phyloP scores from a whole-genome alignment of 1,140 invertebrate species.

The Drosophila equinoxialis region DNA sequence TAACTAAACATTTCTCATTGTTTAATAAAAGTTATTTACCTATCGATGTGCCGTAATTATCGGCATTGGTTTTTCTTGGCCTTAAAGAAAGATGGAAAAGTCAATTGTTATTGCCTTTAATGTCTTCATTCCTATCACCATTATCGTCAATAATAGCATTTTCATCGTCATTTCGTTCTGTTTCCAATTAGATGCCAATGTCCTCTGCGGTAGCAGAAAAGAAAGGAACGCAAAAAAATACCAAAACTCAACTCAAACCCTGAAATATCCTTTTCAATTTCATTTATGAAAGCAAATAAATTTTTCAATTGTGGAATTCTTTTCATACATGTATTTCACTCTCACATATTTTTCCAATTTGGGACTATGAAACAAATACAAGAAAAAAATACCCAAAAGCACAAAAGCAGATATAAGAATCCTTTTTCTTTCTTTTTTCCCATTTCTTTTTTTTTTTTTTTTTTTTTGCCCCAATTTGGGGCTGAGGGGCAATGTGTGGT shows the following conservation, averaged over 20 bases:
- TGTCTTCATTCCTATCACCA: not conserved
- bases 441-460: too few relatives aligned
- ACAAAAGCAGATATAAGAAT: slow-evolving; percentile 49
- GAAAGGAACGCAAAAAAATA: not conserved
- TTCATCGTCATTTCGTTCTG: not conserved
- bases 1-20: too few relatives aligned
- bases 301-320: slow-evolving; percentile 66
- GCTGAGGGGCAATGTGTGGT: not conserved
- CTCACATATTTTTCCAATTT: slow-evolving; percentile 25
- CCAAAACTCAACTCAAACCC: slow-evolving; percentile 30
- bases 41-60: too few relatives aligned
- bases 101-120: slow-evolving; percentile 1
- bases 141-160: not conserved
- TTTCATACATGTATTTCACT: slow-evolving; percentile 11
- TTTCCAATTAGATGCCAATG: slow-evolving; percentile 8
- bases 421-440: slow-evolving; percentile 29
- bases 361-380: slow-evolving; percentile 43
- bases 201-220: not conserved
- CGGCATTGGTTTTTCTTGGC: too few relatives aligned
- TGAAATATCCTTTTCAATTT: slow-evolving; percentile 66
- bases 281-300: slow-evolving; percentile 71
- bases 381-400: slow-evolving; percentile 40
- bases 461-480: too few relatives aligned
- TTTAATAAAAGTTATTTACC: too few relatives aligned
- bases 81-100: not conserved